Percentiles rank a stretch among this genome's conserved stretches.
These are phyloP conservation scores for Pangasius mekongensis DNA, from an alignment of 2,797 vertebrate species.

Conservation along the genomic window DNA sequence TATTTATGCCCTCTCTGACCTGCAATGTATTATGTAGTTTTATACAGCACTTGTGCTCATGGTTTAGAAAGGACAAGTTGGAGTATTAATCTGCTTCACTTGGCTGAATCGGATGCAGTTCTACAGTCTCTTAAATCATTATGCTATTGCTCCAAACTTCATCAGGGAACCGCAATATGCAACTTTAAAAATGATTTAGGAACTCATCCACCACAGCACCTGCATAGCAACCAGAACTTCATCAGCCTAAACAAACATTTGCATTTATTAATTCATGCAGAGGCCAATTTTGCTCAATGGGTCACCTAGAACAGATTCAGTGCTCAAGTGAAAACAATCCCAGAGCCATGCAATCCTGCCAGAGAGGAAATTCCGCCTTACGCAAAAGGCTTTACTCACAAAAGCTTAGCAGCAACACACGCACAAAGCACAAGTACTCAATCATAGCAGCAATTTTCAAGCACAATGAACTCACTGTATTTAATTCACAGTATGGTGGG, in stretches of 20 bases:
- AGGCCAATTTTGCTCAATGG: conserved; percentile 5
- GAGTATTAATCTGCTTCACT: conserved; percentile 17
- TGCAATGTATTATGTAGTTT: neutral
- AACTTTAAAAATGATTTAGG: conserved; percentile 43
- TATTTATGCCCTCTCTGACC: conserved; percentile 3
- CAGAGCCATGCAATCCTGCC: conserved; percentile 4
- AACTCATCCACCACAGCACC: conserved; percentile 12
- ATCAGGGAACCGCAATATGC: conserved; percentile 36
- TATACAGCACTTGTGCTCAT: neutral
- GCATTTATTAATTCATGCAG: conserved; percentile 14
- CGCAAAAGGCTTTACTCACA: conserved; percentile 39
- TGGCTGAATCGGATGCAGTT: conserved; percentile 13
- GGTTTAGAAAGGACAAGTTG: neutral
- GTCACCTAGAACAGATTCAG: conserved; percentile 15
- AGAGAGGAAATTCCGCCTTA: conserved; percentile 34
- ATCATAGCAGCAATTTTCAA: conserved; percentile 21
- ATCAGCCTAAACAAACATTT: conserved; percentile 22
- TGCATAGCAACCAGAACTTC: conserved; percentile 10
- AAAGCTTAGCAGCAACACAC: conserved; percentile 36
- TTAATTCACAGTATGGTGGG: conserved; percentile 14
- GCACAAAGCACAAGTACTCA: conserved; percentile 23
- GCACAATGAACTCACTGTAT: conserved; percentile 29
- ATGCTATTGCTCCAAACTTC: conserved; percentile 45
- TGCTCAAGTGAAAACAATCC: conserved; percentile 6
- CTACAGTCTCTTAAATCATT: conserved; percentile 43